These are phyloP conservation scores for Tromatobia lineatoria DNA, from an alignment of 2,888 invertebrate species.

Conservation along the genomic window DNA sequence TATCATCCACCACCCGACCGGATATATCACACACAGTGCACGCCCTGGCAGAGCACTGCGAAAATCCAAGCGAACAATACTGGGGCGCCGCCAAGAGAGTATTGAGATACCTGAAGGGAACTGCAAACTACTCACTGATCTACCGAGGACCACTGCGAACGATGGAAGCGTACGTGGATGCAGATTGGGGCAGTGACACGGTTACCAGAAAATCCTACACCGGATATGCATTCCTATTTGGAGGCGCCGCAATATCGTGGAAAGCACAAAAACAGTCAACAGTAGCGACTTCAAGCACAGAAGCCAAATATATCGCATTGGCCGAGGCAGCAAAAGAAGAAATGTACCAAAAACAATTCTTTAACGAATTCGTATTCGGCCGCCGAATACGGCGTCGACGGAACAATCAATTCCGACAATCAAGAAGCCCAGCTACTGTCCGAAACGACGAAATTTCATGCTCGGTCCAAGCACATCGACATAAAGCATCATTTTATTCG, in stretches of 20 bases:
- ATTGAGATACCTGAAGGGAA: conserved; percentile 56
- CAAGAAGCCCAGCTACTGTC: conserved; percentile 24
- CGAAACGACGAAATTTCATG: conserved; percentile 9
- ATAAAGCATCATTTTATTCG: conserved; percentile 47
- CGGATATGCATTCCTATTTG: conserved; percentile 38
- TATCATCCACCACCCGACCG: background rate
- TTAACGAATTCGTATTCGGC: conserved; percentile 12
- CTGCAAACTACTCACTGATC: conserved; percentile 9
- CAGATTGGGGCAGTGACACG: conserved; percentile 28
- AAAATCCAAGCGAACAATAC: conserved; percentile 22
- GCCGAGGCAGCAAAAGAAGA: conserved; percentile 21
- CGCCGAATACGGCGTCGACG: background rate
- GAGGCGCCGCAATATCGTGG: conserved; percentile 38
- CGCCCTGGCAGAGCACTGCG: conserved; percentile 1
- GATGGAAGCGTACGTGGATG: conserved; percentile 28
- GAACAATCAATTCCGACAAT: conserved; percentile 33
- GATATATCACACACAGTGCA: background rate
- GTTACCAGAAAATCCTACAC: conserved; percentile 32
- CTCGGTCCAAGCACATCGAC: conserved; percentile 35
- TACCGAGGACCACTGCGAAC: background rate
- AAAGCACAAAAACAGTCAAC: conserved; percentile 39
- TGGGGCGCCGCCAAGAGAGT: conserved; percentile 52
- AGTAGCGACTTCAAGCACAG: conserved; percentile 47
- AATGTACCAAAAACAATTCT: conserved; percentile 5
- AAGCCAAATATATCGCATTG: conserved; percentile 24